Conservation (phyloP, 2,113 vertebrate genomes). For the Telmatochromis sp. region DNA sequence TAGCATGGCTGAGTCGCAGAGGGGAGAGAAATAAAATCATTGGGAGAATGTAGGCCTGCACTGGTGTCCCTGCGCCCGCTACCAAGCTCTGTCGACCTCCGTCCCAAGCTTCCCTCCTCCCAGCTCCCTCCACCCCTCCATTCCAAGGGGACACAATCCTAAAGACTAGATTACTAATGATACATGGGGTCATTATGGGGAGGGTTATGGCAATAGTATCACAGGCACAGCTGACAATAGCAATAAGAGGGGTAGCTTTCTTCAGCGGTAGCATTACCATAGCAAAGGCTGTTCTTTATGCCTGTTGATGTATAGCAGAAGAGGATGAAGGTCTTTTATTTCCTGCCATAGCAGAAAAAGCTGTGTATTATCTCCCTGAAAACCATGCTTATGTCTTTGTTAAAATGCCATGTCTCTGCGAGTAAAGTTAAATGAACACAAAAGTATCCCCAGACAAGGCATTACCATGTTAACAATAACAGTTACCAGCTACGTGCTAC, state of each 20-base stretch:
- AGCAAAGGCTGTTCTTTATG: slow-evolving; percentile 30
- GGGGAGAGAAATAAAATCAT: slow-evolving; percentile 70
- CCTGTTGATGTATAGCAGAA: slow-evolving; percentile 42
- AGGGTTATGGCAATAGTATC: slow-evolving; percentile 66
- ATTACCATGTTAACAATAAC: slow-evolving; percentile 4
- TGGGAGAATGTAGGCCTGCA: slow-evolving; percentile 60
- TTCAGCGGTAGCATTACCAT: slow-evolving; percentile 46
- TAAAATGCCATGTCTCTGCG: neutral
- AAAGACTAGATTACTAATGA: slow-evolving; percentile 74
- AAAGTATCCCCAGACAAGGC: neutral
- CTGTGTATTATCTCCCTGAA: slow-evolving; percentile 19
- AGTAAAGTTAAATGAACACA: slow-evolving; percentile 26
- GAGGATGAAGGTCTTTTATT: slow-evolving; percentile 34
- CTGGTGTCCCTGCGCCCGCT: slow-evolving; percentile 42
- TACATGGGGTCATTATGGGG: slow-evolving; percentile 69
- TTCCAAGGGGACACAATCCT: slow-evolving; percentile 65
- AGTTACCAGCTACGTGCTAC: neutral
- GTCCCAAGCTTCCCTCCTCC: slow-evolving; percentile 31
- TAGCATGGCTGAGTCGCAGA: slow-evolving; percentile 66
- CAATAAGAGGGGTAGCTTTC: slow-evolving; percentile 59
- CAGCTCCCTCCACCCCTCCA: slow-evolving; percentile 10
- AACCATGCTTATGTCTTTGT: slow-evolving; percentile 21
- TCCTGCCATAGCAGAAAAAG: slow-evolving; percentile 17
- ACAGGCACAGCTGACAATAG: slow-evolving; percentile 53
- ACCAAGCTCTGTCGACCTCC: slow-evolving; percentile 45